Base-by-base conservation (phyloP, 2,888 invertebrate species). In the Thecocarcelia acutangulata region DNA sequence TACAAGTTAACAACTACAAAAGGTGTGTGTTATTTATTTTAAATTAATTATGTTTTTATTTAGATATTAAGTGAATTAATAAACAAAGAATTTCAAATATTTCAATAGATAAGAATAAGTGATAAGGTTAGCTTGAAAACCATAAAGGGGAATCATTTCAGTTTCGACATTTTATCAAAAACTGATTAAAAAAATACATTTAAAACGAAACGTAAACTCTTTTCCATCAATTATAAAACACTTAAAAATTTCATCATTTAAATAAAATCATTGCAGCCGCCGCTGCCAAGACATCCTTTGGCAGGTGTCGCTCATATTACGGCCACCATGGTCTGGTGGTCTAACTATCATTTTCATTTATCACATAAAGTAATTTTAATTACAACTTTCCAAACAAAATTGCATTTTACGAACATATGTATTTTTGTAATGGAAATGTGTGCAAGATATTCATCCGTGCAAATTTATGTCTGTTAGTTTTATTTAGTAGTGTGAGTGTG, bases 81-180 rank as follows among this genome's bases (percentile, higher is more conserved):
- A 44, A 59, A 66, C 66, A 72, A 78, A 73, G 72, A 79, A 79
- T 79, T 66, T 73, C 5, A 72, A 78, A 19, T 78, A 63, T 66
- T 73, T 69, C 0, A 17, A 21, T 12, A 17, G 66, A 79, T 72
- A 78, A 68, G 12, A 58, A 52, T 44, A 44, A n/a, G 0, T 19
- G 61, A 76, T 69, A 61, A 69, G 37, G 17, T 28, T 17, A 37
- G 11, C 2, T 2, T n/a, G 17, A n/a, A 24, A 21, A 59, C n/a
- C 8, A 42, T n/a, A 59, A 59, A 9, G 6, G 28, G 17, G 15
- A 15, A n/a, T 17, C 13, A 48, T 42, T 50, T 50, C 33, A 48
- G 24, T 59, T 17, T 40, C 28, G 19, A n/a, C 37, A 44, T 5
- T 13, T 42, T 1, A 46, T 15, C 12, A 40, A 8, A 42, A 54